Evolutionary conservation across 2,888 invertebrate species (phyloP), one percentile per base, ranked within the genome.

Genomic region (Andrena praecox): DNA sequence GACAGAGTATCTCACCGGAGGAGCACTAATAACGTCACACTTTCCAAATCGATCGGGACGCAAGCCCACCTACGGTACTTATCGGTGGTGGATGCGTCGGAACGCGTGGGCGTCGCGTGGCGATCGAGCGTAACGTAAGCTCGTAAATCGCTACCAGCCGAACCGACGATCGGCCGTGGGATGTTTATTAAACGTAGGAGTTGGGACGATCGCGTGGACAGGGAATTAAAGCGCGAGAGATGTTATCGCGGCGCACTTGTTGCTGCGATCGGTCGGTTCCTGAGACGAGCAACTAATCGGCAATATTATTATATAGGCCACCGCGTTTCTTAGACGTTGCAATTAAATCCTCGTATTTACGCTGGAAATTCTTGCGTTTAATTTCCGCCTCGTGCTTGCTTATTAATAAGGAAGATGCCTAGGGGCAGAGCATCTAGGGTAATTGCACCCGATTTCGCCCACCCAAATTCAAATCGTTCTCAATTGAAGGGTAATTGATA

Each of bases 41-140:
- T 71, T 71, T 71, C 77, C 50, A 72, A 80, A 71, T 71, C 70
- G 62, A 70, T 67, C 74, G 67, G 27, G 48, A 70, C 29, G 35
- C 54, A n/a, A 24, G 29, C 27, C 71, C 56, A 42, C 67, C 71
- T 63, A 64, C 68, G 62, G 8, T 12, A 68, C 42, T 60, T 64
- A 73, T 73, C 80, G 29, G 33, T 35, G n/a, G 52, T 31, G 3
- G 67, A 82, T 63, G 74, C 78, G 71, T 52, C 33, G 10, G 8
- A 52, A 24, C 75, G 72, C 66, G 82, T 82, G 35, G 78, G 82
- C 73, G 67, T 67, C 62, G 63, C 60, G 60, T 31, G 69, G 48
- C 70, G 77, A 69, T 72, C 54, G 42, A 64, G 24, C 24, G 56
- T 56, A 70, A 60, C 63, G 54, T 56, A 72, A 75, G 52, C 74